Conservation (phyloP, 2,797 vertebrate species). For the Rhynchotus rufescens region DNA sequence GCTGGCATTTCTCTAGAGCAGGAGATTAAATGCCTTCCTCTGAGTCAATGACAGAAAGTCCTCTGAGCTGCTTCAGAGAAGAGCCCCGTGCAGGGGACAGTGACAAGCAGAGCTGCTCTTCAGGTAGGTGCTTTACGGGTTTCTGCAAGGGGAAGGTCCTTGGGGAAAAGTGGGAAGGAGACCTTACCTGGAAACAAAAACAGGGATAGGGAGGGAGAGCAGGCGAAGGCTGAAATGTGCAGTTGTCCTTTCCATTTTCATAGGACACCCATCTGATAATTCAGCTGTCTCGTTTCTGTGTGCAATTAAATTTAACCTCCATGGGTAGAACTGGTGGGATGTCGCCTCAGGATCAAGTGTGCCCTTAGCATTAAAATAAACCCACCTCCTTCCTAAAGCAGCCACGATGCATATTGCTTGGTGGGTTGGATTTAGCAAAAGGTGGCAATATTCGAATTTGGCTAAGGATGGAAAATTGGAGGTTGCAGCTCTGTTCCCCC, state of each 20-base stretch:
- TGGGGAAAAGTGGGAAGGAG: background rate
- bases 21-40: background rate
- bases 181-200: background rate
- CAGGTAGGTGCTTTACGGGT: background rate
- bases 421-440: background rate
- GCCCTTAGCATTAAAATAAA: background rate
- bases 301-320: background rate
- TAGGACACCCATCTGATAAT: fast-evolving
- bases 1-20: background rate
- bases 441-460: background rate
- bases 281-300: background rate
- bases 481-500: background rate
- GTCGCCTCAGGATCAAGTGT: background rate
- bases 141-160: background rate
- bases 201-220: background rate
- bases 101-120: background rate
- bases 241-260: background rate
- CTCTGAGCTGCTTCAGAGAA: background rate
- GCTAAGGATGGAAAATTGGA: background rate
- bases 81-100: background rate
- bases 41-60: background rate
- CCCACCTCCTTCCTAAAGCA: background rate
- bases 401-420: background rate
- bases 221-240: background rate
- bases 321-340: background rate